Evolutionary conservation across 2,888 invertebrate species (phyloP).

Genomic region (Onthophagus sagittarius): DNA sequence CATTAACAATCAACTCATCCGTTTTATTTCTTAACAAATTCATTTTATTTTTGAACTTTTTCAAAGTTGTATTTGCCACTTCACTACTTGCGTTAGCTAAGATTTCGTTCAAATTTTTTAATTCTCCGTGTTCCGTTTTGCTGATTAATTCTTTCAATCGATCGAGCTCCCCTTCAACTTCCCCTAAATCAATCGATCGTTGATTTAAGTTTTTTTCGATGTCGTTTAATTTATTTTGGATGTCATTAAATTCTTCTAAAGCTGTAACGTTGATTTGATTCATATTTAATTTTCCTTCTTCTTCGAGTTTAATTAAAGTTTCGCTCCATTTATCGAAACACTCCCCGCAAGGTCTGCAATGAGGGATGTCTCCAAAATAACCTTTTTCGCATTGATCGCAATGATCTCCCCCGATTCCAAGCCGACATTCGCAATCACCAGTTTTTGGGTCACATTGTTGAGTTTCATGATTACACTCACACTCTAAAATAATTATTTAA

Average conservation of each 20-base stretch:
- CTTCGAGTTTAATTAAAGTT: constrained; percentile 69
- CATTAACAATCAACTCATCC: constrained; percentile 76
- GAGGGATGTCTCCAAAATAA: constrained; percentile 84
- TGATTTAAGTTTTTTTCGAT: constrained; percentile 78
- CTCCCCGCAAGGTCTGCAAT: constrained; percentile 94
- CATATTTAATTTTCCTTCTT: constrained; percentile 76
- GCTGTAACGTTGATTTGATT: constrained; percentile 89
- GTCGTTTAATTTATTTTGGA: constrained; percentile 80
- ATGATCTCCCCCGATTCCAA: constrained; percentile 91
- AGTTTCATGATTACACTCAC: constrained; percentile 82
- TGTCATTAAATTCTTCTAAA: constrained; percentile 89
- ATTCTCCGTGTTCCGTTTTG: constrained; percentile 55
- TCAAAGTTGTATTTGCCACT: constrained; percentile 66
- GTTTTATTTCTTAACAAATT: constrained; percentile 66
- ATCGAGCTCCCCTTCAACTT: constrained; percentile 58
- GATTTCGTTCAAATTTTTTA: constrained; percentile 64
- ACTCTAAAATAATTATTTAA: constrained; percentile 53
- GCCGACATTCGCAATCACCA: constrained; percentile 86
- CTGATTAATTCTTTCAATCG: constrained; percentile 57
- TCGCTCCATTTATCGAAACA: constrained; percentile 98
- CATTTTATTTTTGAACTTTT: constrained; percentile 60
- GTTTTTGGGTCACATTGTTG: constrained; percentile 87
- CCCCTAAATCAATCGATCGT: constrained; percentile 70
- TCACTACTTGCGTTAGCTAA: constrained; percentile 66
- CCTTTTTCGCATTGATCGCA: constrained; percentile 92